Conservation (phyloP, 2,797 vertebrate species). For the Ctenosaura bakeri region DNA sequence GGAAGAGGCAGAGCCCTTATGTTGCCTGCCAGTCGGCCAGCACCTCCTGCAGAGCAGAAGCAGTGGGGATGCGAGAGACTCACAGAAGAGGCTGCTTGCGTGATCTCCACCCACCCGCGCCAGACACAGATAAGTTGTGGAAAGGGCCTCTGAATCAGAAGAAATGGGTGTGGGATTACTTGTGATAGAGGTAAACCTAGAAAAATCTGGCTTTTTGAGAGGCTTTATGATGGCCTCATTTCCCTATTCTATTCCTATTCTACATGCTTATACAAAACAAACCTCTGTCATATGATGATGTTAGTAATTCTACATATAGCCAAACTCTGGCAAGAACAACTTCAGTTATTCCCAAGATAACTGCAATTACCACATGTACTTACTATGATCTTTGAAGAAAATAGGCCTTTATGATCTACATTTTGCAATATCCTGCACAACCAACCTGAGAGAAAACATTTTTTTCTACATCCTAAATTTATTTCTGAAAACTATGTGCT, state of each 20-base stretch:
- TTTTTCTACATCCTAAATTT: constrained; percentile 41
- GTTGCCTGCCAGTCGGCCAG: too few species aligned
- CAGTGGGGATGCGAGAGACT: too few species aligned
- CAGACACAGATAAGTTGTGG: too few species aligned
- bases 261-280: not conserved
- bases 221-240: not conserved
- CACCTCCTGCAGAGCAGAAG: too few species aligned
- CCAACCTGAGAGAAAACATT: constrained; percentile 5
- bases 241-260: not conserved
- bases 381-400: not conserved
- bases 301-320: not conserved
- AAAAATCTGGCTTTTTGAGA: not conserved
- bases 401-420: not conserved
- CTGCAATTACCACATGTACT: not conserved
- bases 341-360: not conserved
- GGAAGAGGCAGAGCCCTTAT: too few species aligned
- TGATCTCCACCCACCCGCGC: too few species aligned
- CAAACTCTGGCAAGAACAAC: not conserved
- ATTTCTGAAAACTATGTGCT: constrained; percentile 37
- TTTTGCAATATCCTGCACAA: constrained; percentile 7
- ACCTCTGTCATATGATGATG: not conserved
- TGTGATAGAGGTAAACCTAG: not conserved
- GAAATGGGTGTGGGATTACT: not conserved
- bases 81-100: too few species aligned
- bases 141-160: not conserved